Conservation (phyloP, 2,113 vertebrate genomes). For the Microcebus murinus region DNA sequence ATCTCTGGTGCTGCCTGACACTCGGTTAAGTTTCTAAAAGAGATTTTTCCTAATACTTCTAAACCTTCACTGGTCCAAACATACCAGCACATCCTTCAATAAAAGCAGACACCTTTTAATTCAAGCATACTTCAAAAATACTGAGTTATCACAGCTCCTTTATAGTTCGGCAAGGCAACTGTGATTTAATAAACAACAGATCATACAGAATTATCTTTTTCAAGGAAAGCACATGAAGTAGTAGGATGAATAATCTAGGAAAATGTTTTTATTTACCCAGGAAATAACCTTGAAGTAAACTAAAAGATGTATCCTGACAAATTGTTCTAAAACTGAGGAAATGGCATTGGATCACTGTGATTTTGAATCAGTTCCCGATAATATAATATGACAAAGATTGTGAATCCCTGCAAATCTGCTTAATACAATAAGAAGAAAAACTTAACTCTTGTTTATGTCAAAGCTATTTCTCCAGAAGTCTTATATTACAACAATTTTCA, state of each 20-base stretch:
- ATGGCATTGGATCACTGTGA: background rate
- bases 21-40: background rate
- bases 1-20: background rate
- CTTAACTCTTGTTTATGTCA: background rate
- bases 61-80: background rate
- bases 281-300: conserved; percentile 39
- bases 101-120: conserved; percentile 11
- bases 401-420: background rate
- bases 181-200: background rate
- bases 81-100: background rate
- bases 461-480: background rate
- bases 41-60: background rate
- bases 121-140: background rate
- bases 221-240: conserved; percentile 9
- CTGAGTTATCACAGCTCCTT: background rate
- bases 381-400: background rate
- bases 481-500: background rate
- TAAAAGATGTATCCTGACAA: background rate
- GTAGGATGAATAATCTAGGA: background rate
- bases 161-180: background rate
- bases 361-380: background rate
- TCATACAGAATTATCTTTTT: background rate
- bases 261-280: conserved; percentile 23
- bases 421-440: background rate
- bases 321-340: background rate